Conservation (phyloP, 2,797 vertebrate species). For the Malacoraja senta region DNA sequence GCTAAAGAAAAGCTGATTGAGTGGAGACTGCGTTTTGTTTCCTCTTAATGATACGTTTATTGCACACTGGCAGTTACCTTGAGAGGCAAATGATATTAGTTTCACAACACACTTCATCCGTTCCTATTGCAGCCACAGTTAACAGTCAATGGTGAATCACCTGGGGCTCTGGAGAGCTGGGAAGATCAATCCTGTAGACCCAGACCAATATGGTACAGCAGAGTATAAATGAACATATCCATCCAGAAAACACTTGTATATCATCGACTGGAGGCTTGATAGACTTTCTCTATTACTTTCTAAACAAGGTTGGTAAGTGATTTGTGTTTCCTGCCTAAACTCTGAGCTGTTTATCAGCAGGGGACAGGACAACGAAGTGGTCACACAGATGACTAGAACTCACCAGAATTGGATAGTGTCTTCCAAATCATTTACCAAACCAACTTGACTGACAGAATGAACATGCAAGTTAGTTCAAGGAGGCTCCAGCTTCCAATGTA, state of each 20-base stretch:
- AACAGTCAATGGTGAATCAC: background rate
- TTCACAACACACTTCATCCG: background rate
- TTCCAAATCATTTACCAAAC: background rate
- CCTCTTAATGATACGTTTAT: background rate
- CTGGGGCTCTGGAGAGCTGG: background rate
- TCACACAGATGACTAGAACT: background rate
- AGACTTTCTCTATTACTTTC: background rate
- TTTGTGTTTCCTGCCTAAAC: background rate
- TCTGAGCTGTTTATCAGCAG: background rate
- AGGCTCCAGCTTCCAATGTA: background rate
- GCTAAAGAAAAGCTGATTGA: background rate
- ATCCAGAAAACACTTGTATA: background rate
- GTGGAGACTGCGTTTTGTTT: background rate
- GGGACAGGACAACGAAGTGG: background rate
- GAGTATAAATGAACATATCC: too few species aligned
- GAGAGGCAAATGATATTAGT: background rate
- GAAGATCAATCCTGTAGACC: background rate
- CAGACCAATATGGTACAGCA: background rate
- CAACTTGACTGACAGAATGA: background rate
- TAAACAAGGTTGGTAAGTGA: background rate
- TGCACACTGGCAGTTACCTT: background rate
- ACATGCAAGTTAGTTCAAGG: too few species aligned
- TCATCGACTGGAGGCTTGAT: background rate
- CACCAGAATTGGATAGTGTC: background rate
- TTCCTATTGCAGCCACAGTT: background rate